phyloP scores from a whole-genome alignment of 2,113 vertebrate species.

The Ochotona princeps region DNA sequence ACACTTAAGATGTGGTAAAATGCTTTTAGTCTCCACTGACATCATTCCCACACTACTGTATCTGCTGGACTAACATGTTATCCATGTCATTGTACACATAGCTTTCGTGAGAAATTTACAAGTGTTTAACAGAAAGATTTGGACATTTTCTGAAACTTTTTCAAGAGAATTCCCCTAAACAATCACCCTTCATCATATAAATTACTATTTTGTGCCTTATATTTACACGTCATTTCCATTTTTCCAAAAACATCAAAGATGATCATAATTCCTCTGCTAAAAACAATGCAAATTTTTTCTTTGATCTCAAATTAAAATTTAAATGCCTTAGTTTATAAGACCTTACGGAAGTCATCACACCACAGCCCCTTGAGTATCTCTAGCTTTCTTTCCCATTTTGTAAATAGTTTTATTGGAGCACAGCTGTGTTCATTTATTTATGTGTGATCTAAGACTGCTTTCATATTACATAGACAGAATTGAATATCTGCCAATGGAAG shows the following conservation, averaged over 20 bases:
- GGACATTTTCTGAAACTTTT: background rate
- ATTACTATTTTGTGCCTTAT: background rate
- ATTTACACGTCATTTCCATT: background rate
- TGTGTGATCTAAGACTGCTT: background rate
- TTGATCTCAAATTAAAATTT: constrained; percentile 1
- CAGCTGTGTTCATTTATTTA: background rate
- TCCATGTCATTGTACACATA: background rate
- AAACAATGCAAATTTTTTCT: background rate
- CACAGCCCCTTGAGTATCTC: background rate
- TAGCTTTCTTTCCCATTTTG: background rate
- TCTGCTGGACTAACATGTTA: background rate
- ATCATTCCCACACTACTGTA: background rate
- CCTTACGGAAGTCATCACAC: background rate
- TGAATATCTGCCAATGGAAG: background rate
- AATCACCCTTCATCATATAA: background rate
- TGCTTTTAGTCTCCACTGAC: background rate
- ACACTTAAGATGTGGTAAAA: too few species aligned
- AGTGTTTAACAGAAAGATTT: background rate
- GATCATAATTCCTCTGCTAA: background rate
- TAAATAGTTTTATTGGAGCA: background rate
- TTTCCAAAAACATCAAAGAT: background rate
- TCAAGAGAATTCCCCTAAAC: background rate
- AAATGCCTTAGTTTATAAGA: background rate
- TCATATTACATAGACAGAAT: background rate
- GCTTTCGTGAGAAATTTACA: background rate